phyloP scores from a whole-genome alignment of 2,797 vertebrate species.

The Hypotaenidia okinawae region DNA sequence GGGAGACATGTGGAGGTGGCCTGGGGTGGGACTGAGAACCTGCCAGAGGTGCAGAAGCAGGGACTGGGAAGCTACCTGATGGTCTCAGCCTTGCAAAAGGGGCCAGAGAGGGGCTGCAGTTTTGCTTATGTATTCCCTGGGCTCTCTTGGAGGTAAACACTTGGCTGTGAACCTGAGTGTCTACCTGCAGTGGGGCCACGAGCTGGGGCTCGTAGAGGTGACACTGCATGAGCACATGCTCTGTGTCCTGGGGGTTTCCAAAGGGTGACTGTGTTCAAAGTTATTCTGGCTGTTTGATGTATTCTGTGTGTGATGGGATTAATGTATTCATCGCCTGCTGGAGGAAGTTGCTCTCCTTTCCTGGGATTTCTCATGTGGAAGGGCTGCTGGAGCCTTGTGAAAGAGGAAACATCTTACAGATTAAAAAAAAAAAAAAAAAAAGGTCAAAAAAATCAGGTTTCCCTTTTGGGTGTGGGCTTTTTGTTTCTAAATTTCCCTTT shows the following conservation, averaged over 20 bases:
- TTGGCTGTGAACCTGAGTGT: not conserved
- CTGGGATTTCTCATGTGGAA: conserved; percentile 44
- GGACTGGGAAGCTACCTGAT: not conserved
- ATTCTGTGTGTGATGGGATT: not conserved
- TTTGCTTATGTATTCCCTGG: fast-evolving
- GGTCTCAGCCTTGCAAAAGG: not conserved
- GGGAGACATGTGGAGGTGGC: not conserved
- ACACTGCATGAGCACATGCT: not conserved
- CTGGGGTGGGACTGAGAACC: not conserved
- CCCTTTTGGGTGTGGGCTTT: conserved; percentile 22
- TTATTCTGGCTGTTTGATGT: not conserved
- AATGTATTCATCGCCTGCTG: not conserved
- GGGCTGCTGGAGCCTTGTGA: conserved; percentile 2
- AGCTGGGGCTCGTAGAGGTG: not conserved
- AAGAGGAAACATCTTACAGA: conserved; percentile 40
- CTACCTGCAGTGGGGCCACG: not conserved
- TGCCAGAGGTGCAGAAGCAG: not conserved
- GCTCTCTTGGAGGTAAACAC: not conserved
- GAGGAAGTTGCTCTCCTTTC: conserved; percentile 32
- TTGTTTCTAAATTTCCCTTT: conserved; percentile 36
- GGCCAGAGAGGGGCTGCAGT: not conserved
- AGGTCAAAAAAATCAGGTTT: not conserved
- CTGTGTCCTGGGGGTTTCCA: not conserved
- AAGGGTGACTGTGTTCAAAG: not conserved
- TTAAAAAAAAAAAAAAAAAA: conserved; percentile 1